Base-by-base conservation (phyloP, 2,888 invertebrate genomes). In the Drosophila sordidapex region DNA sequence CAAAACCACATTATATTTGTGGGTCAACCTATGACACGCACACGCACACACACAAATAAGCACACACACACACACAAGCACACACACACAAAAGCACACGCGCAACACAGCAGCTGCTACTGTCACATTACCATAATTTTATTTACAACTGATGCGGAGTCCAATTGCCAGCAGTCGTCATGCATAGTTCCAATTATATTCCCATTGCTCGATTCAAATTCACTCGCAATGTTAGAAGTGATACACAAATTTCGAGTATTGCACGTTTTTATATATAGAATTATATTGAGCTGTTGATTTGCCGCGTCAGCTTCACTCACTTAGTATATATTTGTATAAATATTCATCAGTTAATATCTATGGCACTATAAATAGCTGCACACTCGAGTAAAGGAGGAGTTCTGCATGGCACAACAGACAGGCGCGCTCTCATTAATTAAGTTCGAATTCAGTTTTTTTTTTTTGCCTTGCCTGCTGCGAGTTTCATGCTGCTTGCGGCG, bases 51-150 rank as follows among this genome's bases (percentile, higher is more conserved):
- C 38, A 46, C 54, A 64, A 10, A 33, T 10, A 33, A 10, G 33
- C 64, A 63, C 62, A 62, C 70, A 46, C 31, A 70, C 25, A 25
- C 65, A 69, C 27, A 4, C 25, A 54, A 58, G 27, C 29, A 33
- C 21, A 21, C 36, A 15, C 15, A 43, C 59, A 64, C 5, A 35
- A 0, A 35, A 38, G n/a, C 70, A 63, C 49, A 66, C 66, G 15
- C 33, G 64, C 66, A 67, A 36, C 13, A 53, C 36, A 67, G 67
- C 68, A 69, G 76, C 73, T 81, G 83, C 52, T 63, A 59, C 76
- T 85, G 85, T 78, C 90, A 81, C 85, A 89, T 89, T 86, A 87
- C 82, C 90, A 89, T 86, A 89, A 86, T 86, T 87, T 87, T 72
- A 89, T 89, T 86, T 85, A 86, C 88, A 82, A 79, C 84, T 79